Percentiles rank a stretch among this genome's conserved stretches.
phyloP scores from a whole-genome alignment of 2,797 vertebrate genomes.

The Oreochromis mossambicus region DNA sequence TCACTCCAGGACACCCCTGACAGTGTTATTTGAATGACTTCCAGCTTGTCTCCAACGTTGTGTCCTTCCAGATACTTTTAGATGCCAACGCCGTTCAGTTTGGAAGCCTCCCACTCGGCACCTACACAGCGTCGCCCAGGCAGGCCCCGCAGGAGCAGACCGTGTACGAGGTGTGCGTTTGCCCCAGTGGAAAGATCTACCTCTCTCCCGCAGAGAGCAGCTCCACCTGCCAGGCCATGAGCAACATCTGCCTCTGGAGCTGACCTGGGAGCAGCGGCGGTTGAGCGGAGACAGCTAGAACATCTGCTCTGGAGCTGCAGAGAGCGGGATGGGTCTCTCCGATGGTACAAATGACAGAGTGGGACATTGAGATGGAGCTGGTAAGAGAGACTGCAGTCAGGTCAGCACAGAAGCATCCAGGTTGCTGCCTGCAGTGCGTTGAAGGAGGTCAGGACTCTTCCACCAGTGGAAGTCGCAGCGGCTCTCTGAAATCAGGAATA shows the following conservation, averaged over 20 bases:
- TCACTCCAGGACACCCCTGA: constrained; percentile 18
- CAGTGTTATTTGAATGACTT: constrained; percentile 30
- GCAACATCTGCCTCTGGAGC: constrained; percentile 89
- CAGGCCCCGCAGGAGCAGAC: constrained; percentile 74
- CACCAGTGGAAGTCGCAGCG: neutral
- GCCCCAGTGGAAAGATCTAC: constrained; percentile 89
- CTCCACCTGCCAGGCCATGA: constrained; percentile 91
- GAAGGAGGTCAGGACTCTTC: constrained; percentile 7
- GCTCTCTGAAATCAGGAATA: constrained; percentile 44
- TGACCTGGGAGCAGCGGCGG: constrained; percentile 37
- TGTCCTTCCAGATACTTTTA: constrained; percentile 80
- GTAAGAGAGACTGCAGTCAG: neutral
- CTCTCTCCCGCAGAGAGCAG: constrained; percentile 84
- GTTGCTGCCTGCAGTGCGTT: neutral
- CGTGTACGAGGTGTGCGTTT: constrained; percentile 88
- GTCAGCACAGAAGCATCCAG: neutral
- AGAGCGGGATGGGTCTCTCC: neutral
- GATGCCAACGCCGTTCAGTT: constrained; percentile 86
- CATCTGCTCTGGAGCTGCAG: constrained; percentile 11
- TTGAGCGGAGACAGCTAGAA: neutral
- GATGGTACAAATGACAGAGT: neutral
- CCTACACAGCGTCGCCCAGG: constrained; percentile 54
- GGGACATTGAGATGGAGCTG: neutral
- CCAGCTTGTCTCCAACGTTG: neutral
- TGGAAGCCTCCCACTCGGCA: constrained; percentile 84